Conservation (phyloP, 37 sponge, comb jelly and placozoan species). For the Spongilla lacustris region DNA sequence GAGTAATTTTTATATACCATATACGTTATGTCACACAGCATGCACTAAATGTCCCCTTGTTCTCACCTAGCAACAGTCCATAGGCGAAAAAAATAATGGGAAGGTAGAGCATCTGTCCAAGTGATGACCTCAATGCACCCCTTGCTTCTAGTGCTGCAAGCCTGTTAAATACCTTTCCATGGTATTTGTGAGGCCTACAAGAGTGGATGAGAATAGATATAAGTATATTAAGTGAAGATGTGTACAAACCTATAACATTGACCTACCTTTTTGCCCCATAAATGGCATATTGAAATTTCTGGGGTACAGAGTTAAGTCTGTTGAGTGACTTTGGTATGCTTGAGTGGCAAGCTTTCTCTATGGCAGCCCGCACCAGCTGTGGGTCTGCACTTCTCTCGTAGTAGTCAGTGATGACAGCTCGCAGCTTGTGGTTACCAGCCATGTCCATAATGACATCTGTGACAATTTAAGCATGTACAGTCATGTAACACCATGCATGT, state of each 20-base stretch:
- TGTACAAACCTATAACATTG: not conserved
- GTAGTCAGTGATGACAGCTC: conserved; percentile 42
- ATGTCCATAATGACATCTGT: conserved; percentile 88
- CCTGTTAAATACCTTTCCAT: conserved; percentile 8
- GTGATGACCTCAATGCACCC: conserved; percentile 45
- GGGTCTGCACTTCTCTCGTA: conserved; percentile 46
- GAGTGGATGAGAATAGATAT: not conserved
- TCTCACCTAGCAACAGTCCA: conserved; percentile 56
- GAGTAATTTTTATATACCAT: too few species aligned
- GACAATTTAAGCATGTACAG: not conserved
- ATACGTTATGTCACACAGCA: too few species aligned
- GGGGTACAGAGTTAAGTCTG: not conserved
- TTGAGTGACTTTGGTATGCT: not conserved
- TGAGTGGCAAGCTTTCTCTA: conserved; percentile 22
- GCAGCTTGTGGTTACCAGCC: conserved; percentile 57
- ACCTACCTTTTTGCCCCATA: not conserved
- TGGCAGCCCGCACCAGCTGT: conserved; percentile 33
- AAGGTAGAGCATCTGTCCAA: conserved; percentile 36
- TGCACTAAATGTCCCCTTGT: too few species aligned
- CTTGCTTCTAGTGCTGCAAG: conserved; percentile 57
- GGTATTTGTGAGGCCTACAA: not conserved
- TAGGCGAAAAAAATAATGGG: conserved; percentile 58
- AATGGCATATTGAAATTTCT: not conserved
- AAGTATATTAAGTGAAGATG: not conserved
- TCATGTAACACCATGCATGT: not conserved